These are phyloP conservation scores for Lutjanus argentimaculatus DNA, from an alignment of 2,797 vertebrate genomes.

Conservation along the genomic window DNA sequence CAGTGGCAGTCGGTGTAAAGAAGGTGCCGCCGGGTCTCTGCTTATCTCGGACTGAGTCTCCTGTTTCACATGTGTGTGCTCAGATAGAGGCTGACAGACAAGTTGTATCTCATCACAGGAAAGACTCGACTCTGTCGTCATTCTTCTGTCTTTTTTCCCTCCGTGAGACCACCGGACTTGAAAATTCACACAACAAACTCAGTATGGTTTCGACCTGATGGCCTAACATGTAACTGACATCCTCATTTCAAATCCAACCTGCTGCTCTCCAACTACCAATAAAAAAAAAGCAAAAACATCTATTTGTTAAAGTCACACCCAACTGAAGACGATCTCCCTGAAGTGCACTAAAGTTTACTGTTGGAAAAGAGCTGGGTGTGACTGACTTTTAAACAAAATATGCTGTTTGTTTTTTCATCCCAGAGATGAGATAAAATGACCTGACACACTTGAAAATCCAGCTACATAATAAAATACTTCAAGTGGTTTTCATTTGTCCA, in stretches of 20 bases:
- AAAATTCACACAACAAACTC: too few relatives aligned
- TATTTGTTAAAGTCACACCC: slow-evolving; percentile 13
- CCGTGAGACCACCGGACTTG: too few relatives aligned
- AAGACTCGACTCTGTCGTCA: slow-evolving; percentile 2
- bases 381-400: background rate
- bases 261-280: background rate
- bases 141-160: slow-evolving; percentile 3
- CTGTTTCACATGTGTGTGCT: slow-evolving; percentile 60
- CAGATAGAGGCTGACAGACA: slow-evolving; percentile 62
- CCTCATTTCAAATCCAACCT: too few relatives aligned
- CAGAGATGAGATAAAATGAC: background rate
- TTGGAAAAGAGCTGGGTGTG: slow-evolving; percentile 5
- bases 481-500: too few relatives aligned
- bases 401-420: background rate
- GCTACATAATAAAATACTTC: background rate
- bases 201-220: too few relatives aligned
- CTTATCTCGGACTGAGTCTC: slow-evolving; percentile 58
- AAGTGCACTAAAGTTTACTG: slow-evolving; percentile 3
- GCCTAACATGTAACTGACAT: background rate
- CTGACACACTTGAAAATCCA: background rate
- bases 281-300: background rate
- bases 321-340: slow-evolving; percentile 9
- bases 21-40: slow-evolving; percentile 59
- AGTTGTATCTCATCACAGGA: slow-evolving; percentile 26
- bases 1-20: slow-evolving; percentile 3